phyloP scores from a whole-genome alignment of 2,113 vertebrate genomes.

The Takifugu bimaculatus region DNA sequence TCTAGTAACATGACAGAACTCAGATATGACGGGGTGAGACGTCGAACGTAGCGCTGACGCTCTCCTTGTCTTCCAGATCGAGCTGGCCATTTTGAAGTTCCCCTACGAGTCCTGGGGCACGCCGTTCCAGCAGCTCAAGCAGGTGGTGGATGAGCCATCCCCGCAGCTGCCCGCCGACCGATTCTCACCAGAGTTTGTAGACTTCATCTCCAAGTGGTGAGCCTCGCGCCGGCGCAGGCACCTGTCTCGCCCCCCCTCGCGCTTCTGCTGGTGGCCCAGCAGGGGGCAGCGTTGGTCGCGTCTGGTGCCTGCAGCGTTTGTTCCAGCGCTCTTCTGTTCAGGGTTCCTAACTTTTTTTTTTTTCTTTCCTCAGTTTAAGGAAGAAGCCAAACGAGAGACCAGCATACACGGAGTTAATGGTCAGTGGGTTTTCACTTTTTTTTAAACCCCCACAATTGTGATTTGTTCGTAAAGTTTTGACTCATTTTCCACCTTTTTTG shows the following conservation, averaged over 20 bases:
- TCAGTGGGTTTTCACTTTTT: slow-evolving; percentile 62
- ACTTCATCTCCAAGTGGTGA: slow-evolving; percentile 97
- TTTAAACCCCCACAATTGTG: neutral
- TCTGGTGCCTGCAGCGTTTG: no score
- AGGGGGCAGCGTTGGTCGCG: slow-evolving; percentile 42
- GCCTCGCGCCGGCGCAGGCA: slow-evolving; percentile 8
- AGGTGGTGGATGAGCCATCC: slow-evolving; percentile 96
- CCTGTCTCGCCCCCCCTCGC: neutral
- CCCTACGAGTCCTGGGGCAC: slow-evolving; percentile 97
- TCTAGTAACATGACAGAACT: no score
- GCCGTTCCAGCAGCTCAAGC: slow-evolving; percentile 98
- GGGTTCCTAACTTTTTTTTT: neutral
- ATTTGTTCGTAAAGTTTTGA: neutral
- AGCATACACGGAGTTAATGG: slow-evolving; percentile 97
- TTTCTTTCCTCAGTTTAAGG: slow-evolving; percentile 84
- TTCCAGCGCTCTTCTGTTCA: neutral
- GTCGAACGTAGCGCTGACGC: no score
- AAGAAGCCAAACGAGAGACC: slow-evolving; percentile 98
- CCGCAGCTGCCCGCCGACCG: slow-evolving; percentile 87
- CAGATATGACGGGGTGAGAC: no score
- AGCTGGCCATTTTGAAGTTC: slow-evolving; percentile 94
- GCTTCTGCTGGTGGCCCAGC: slow-evolving; percentile 25
- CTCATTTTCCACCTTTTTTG: neutral
- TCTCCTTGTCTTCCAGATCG: slow-evolving; percentile 76
- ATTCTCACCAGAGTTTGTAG: slow-evolving; percentile 92